phyloP scores from a whole-genome alignment of 2,888 invertebrate genomes.

The Macropis europaea region DNA sequence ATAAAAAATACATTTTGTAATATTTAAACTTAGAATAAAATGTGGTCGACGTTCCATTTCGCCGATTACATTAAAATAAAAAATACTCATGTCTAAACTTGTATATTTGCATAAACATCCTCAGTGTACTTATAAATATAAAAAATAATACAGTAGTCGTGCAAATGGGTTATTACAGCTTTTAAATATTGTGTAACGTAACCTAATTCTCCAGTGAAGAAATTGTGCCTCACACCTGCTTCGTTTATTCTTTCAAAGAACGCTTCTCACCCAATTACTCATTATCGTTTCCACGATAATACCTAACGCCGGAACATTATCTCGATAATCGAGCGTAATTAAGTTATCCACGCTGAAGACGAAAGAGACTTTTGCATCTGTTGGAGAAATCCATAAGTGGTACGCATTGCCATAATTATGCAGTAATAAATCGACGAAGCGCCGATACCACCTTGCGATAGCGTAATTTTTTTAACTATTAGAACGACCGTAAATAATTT shows the following conservation, averaged over 20 bases:
- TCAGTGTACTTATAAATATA: too few species aligned
- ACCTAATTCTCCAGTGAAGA: slow-evolving; percentile 2
- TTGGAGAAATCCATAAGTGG: not conserved
- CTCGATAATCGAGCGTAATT: slow-evolving; percentile 20
- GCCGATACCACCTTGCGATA: not conserved
- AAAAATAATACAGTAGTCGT: too few species aligned
- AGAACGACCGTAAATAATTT: slow-evolving; percentile 11
- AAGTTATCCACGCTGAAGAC: not conserved
- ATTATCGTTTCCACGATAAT: not conserved
- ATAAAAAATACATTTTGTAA: too few species aligned
- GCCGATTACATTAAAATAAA: too few species aligned
- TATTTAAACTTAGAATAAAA: too few species aligned
- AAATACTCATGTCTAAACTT: too few species aligned
- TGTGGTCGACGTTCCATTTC: too few species aligned
- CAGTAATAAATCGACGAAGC: slow-evolving; percentile 7
- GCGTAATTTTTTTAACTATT: slow-evolving; percentile 1
- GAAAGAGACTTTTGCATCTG: not conserved
- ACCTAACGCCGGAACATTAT: not conserved
- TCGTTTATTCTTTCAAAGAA: not conserved
- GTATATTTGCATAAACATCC: too few species aligned
- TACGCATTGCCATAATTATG: slow-evolving; percentile 11
- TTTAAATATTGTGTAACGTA: slow-evolving; percentile 1
- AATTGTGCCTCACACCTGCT: not conserved
- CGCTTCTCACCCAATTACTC: slow-evolving; percentile 4
- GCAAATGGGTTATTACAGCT: not conserved